Percentiles rank a stretch among this genome's conserved stretches.
Evolutionary conservation across 1,140 invertebrate species (phyloP).

Genomic region (Prorops nasuta): DNA sequence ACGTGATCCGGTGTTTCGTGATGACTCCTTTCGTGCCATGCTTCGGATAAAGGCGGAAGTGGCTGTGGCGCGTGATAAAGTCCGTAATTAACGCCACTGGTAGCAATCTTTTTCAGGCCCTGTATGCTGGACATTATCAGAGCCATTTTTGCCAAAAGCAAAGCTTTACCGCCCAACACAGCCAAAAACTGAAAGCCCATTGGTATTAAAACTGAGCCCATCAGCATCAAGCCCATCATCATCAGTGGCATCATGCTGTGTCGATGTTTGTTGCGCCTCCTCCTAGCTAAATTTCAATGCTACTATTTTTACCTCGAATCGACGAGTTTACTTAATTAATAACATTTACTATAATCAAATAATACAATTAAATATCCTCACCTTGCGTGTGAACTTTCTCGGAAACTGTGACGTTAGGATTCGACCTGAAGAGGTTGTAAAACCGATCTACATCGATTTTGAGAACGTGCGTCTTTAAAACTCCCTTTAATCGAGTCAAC

Average conservation of each 20-base stretch:
- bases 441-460: slow-evolving; percentile 40
- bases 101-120: slow-evolving; percentile 65
- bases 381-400: too few relatives aligned
- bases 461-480: slow-evolving; percentile 44
- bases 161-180: slow-evolving; percentile 72
- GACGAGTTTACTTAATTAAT: slow-evolving; percentile 9
- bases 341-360: too few relatives aligned
- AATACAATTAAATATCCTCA: too few relatives aligned
- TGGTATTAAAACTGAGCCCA: slow-evolving; percentile 69
- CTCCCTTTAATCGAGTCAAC: slow-evolving; percentile 26
- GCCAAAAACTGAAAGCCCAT: slow-evolving; percentile 78
- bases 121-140: slow-evolving; percentile 74
- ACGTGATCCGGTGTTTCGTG: slow-evolving; percentile 14
- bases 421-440: too few relatives aligned
- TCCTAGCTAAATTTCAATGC: too few relatives aligned
- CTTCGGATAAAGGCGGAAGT: slow-evolving; percentile 23
- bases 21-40: slow-evolving; percentile 49
- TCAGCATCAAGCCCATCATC: slow-evolving; percentile 70
- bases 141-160: slow-evolving; percentile 74
- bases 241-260: slow-evolving; percentile 67
- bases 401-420: too few relatives aligned
- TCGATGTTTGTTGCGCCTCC: slow-evolving; percentile 57
- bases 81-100: slow-evolving; percentile 51
- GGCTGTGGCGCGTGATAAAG: slow-evolving; percentile 42
- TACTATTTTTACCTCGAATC: too few relatives aligned